A percentile compares a stretch with the other conserved stretches of the same genome.
Evolutionary conservation across 2,888 invertebrate genomes (phyloP).

Genomic region (Slavum lentiscoides): DNA sequence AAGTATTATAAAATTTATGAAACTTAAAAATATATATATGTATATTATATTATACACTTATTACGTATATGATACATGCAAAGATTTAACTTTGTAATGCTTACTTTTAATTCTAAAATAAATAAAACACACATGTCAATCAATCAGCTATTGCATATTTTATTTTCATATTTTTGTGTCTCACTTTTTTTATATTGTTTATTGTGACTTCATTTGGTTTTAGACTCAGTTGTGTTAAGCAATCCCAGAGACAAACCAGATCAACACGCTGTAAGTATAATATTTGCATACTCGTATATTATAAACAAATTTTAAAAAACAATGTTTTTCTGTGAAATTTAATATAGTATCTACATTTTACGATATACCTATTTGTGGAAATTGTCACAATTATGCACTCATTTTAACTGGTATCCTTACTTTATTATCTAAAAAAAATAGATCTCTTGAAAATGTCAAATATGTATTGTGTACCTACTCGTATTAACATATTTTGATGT

Average conservation of each 20-base stretch:
- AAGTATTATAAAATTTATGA: too few species aligned
- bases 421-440: neutral
- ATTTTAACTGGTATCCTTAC: neutral
- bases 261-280: neutral
- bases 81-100: too few species aligned
- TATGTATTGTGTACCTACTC: too few species aligned
- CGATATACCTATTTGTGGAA: neutral
- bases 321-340: too few species aligned
- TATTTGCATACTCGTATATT: neutral
- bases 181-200: neutral
- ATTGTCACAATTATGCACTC: neutral
- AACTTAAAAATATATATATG: too few species aligned
- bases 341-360: neutral
- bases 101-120: too few species aligned
- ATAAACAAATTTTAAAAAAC: too few species aligned
- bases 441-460: constrained; percentile 20
- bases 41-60: too few species aligned
- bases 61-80: too few species aligned
- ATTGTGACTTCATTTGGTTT: constrained; percentile 21
- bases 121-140: neutral
- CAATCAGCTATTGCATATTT: neutral
- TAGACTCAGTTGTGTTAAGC: constrained; percentile 16
- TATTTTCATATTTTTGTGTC: neutral
- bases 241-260: neutral
- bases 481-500: constrained; percentile 14